A percentile compares a stretch with the other conserved stretches of the same genome.
Evolutionary conservation across 2,888 invertebrate genomes (phyloP).

Genomic region (Melanotus villosus): DNA sequence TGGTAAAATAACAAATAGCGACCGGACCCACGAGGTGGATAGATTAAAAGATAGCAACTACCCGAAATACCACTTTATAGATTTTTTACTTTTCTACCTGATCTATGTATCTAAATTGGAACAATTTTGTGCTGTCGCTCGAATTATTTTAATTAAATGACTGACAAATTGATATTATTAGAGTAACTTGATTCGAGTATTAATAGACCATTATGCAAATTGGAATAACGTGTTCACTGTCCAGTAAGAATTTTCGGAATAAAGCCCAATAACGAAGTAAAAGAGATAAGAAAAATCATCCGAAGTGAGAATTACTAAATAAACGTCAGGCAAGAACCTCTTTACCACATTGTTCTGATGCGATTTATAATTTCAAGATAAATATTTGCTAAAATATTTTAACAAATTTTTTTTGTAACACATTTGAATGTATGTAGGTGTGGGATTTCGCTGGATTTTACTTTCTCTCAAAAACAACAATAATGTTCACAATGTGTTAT

Average conservation of each 20-base stretch:
- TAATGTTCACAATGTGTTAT: too few relatives aligned
- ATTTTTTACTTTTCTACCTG: slow-evolving; percentile 56
- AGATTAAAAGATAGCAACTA: slow-evolving; percentile 61
- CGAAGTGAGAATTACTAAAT: slow-evolving; percentile 14
- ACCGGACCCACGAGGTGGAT: slow-evolving; percentile 57
- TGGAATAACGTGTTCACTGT: slow-evolving; percentile 50
- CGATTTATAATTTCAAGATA: too few relatives aligned
- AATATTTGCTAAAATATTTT: too few relatives aligned
- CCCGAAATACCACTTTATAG: slow-evolving; percentile 65
- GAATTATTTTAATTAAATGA: slow-evolving; percentile 66
- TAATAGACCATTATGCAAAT: slow-evolving; percentile 64
- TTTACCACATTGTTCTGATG: too few relatives aligned
- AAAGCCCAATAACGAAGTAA: slow-evolving; percentile 13
- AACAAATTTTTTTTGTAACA: too few relatives aligned
- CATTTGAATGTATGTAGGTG: too few relatives aligned
- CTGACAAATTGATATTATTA: slow-evolving; percentile 64
- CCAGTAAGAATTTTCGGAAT: slow-evolving; percentile 27
- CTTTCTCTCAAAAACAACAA: too few relatives aligned
- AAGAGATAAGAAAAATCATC: neutral
- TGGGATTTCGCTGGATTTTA: too few relatives aligned
- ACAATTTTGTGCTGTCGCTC: slow-evolving; percentile 62
- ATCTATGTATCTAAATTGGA: slow-evolving; percentile 60
- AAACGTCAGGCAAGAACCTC: slow-evolving; percentile 4
- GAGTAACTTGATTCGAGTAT: slow-evolving; percentile 53
- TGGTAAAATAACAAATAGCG: slow-evolving; percentile 67